These are phyloP conservation scores for Microplitis deprimator DNA, from an alignment of 2,888 invertebrate genomes.

Conservation along the genomic window DNA sequence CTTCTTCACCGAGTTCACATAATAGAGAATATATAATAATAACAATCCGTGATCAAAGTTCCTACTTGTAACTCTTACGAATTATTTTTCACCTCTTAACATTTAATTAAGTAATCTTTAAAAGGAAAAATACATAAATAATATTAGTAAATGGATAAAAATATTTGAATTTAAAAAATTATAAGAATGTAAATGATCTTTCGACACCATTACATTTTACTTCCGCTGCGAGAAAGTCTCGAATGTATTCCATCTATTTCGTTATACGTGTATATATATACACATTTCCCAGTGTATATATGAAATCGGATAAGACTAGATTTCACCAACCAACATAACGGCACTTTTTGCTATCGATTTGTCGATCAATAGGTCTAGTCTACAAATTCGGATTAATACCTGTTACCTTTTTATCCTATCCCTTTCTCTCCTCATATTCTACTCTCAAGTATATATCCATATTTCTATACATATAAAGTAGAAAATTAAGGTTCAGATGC, in stretches of 20 bases:
- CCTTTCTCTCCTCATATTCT: constrained; percentile 1
- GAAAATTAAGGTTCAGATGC: background rate
- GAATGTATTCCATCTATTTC: background rate
- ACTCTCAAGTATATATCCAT: background rate
- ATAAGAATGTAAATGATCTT: background rate
- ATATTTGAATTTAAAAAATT: background rate
- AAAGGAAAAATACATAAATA: background rate
- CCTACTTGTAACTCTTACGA: background rate
- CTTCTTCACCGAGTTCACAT: background rate
- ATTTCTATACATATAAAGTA: constrained; percentile 1
- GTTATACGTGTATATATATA: background rate
- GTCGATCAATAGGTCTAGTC: background rate
- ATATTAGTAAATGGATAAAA: background rate
- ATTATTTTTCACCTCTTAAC: background rate
- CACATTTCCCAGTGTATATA: background rate
- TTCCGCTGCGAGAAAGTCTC: background rate
- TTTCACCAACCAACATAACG: constrained; percentile 1
- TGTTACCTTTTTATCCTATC: constrained; percentile 1
- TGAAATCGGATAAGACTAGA: background rate
- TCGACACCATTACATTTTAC: background rate
- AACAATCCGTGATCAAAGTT: background rate
- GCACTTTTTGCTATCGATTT: constrained; percentile 1
- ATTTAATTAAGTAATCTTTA: background rate
- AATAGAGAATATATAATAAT: background rate
- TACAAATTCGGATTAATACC: background rate